Base-by-base conservation (phyloP, 1,140 invertebrate species). In the Drosophila parvula region DNA sequence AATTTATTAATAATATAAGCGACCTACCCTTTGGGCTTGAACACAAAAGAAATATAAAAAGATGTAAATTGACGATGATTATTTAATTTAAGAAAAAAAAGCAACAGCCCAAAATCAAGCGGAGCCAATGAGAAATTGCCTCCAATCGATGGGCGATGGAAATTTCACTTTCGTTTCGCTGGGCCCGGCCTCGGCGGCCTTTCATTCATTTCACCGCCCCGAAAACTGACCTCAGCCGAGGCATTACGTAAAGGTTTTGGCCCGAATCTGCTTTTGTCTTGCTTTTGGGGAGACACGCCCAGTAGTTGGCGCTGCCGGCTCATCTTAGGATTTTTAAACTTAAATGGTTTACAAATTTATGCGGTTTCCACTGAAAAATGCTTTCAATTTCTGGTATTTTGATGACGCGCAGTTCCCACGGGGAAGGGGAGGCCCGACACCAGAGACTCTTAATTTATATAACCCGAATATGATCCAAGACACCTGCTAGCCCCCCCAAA, bases 331-430 rank as follows among this genome's bases (percentile, higher is more conserved):
- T n/a, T 55, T 71, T 53, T 75, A 53, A 74, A 45, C 36, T 28
- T 75, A 79, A 85, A 82, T 82, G 74, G 18, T 76, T 79, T 69
- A 85, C 82, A 88, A 85, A 85, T 88, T 85, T 85, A 85, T 88
- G 70, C 75, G 79, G 55, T 79, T 79, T 85, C 61, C 81, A 41
- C 67, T 43, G 27, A 47, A 67, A 82, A 79, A 73, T 60, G 63
- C 74, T 84, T 85, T 78, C 65, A 75, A 86, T 78, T 81, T 56
- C 22, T 53, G 53, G 30, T 36, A 64, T 50, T 59, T 61, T 71
- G 73, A 59, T 74, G 58, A 18, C 22, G 57, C 14, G 7, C 10
- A 5, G 5, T 71, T 71, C 68, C 68, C 68, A 71, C 51, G 65
- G 28, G 60, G 64, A 41, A 50, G 59, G 64, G 61, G 60, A 47